Evolutionary conservation across 1,140 invertebrate species (phyloP), one percentile per base, ranked within the genome.

Genomic region (Epicauta chinensis): DNA sequence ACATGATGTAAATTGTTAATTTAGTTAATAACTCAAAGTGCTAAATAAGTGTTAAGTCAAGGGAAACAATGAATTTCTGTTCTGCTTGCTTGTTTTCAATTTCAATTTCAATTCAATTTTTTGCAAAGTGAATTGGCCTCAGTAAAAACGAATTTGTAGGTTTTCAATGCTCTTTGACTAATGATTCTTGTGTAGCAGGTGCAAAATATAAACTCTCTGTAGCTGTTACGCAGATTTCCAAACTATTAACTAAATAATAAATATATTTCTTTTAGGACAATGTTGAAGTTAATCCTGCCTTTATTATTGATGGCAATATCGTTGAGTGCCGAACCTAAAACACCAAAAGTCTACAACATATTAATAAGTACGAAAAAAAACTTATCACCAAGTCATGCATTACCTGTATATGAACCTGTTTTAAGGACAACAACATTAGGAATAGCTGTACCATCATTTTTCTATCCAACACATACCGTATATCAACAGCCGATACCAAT

Each of bases 321-420:
- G 1, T 7, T 51, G 2, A 32, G 31, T 16, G 16, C 39, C 12
- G 32, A 34, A 32, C 53, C 56, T 11, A 56, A 74, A 58, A 73
- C 77, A 13, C 84, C 85, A 5, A 84, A 82, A 60, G 80, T 87
- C n/a, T 87, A 87, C 69, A 87, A 87, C 68, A 83, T 83, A 0
- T 73, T 87, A 13, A 84, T 87, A 60, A 86, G 82, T 10, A 84
- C 82, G 1, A 83, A 85, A 58, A 82, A 86, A 58, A 84, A 84
- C 63, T 65, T 87, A 15, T 77, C 81, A n/a, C 83, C 84, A 10
- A 86, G 83, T 55, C 78, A 83, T 43, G 82, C 84, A 0, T 82
- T 79, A 66, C 84, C 84, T 0, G 80, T 86, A 16, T 82, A 84
- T 56, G 82, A 86, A 60, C 82, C 83, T 9, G 77, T 83, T 0